These are phyloP conservation scores for Hippolais icterina DNA, from an alignment of 2,113 vertebrate genomes.

Conservation along the genomic window DNA sequence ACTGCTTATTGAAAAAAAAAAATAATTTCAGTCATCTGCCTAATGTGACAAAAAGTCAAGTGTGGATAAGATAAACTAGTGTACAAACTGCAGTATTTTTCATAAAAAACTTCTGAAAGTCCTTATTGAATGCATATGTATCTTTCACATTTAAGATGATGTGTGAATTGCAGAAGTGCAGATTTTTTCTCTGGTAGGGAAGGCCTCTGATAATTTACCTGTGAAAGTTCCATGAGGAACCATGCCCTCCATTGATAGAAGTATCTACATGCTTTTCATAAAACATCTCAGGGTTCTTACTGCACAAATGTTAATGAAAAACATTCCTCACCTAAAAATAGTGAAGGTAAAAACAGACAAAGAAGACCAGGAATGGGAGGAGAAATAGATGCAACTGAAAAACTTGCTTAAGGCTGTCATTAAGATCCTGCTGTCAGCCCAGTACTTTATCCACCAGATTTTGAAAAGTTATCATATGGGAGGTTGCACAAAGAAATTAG, in stretches of 20 bases:
- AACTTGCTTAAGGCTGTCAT: constrained; percentile 55
- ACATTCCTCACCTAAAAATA: not conserved
- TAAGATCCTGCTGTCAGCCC: constrained; percentile 48
- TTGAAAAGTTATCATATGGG: not conserved
- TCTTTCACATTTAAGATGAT: not conserved
- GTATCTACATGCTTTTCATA: not conserved
- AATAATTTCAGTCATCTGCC: not conserved
- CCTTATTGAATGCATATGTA: not conserved
- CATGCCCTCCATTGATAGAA: not conserved
- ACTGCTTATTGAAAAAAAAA: not conserved
- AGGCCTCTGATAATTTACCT: not conserved
- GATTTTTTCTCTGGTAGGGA: not conserved
- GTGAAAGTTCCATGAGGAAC: not conserved
- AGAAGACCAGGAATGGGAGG: not conserved
- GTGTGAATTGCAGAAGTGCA: not conserved
- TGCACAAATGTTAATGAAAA: not conserved
- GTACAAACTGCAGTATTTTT: not conserved
- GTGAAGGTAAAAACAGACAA: not conserved
- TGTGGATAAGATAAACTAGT: not conserved
- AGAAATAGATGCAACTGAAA: not conserved
- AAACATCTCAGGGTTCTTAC: not conserved
- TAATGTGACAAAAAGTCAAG: not conserved
- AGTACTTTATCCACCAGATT: not conserved
- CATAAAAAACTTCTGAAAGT: not conserved
- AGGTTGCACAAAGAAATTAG: not conserved